These are phyloP conservation scores for Nothobranchius furzeri DNA, from an alignment of 2,113 vertebrate genomes.

Conservation along the genomic window DNA sequence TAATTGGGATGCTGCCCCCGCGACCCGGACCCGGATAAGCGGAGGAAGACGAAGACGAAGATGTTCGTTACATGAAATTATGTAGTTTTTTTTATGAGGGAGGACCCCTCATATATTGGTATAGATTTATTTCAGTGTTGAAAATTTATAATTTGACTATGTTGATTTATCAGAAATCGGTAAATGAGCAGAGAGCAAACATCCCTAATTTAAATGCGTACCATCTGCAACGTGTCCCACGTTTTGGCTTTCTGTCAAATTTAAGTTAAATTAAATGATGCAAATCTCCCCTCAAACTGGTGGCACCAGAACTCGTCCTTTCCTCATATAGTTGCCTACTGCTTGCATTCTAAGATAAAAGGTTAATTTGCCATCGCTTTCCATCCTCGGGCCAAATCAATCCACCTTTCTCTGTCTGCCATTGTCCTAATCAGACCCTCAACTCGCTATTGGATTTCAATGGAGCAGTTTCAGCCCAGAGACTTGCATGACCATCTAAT, in stretches of 20 bases:
- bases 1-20: no score
- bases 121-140: no score
- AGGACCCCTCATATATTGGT: no score
- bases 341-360: constrained; percentile 60
- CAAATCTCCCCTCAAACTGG: neutral
- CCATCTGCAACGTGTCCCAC: constrained; percentile 1
- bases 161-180: no score
- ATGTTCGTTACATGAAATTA: no score
- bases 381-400: constrained; percentile 69
- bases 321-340: constrained; percentile 19
- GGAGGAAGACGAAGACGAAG: no score
- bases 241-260: neutral
- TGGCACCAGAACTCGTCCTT: neutral
- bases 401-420: constrained; percentile 50
- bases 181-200: no score
- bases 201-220: neutral
- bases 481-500: constrained; percentile 59
- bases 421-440: constrained; percentile 70
- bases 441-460: constrained; percentile 72
- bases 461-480: constrained; percentile 58
- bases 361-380: constrained; percentile 63
- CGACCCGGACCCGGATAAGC: no score
- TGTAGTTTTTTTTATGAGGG: no score
- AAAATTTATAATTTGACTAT: no score
- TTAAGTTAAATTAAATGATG: neutral